These are phyloP conservation scores for Ectemnius lituratus DNA, from an alignment of 2,888 invertebrate species.

Conservation along the genomic window DNA sequence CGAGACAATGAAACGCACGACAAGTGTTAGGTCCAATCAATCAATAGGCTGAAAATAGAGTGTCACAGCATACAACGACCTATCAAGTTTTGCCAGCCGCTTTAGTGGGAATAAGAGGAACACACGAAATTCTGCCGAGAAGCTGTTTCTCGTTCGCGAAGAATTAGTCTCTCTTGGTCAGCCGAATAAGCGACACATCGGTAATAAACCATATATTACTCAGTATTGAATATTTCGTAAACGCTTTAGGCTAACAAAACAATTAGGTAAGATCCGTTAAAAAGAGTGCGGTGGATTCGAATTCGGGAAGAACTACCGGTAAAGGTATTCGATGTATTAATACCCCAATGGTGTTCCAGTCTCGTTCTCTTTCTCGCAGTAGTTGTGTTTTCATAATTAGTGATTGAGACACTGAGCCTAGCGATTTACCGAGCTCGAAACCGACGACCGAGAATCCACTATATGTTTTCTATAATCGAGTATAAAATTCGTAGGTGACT, in stretches of 20 bases:
- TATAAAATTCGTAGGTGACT: slow-evolving; percentile 51
- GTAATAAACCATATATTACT: slow-evolving; percentile 55
- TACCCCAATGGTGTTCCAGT: not conserved
- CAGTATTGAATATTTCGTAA: slow-evolving; percentile 65
- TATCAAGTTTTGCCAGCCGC: not conserved
- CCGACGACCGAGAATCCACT: slow-evolving; percentile 35
- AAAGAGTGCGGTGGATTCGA: slow-evolving; percentile 44
- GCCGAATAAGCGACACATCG: slow-evolving; percentile 25
- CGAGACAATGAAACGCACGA: no score
- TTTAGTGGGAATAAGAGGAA: slow-evolving; percentile 13
- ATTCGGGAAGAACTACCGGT: slow-evolving; percentile 30
- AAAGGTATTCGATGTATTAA: not conserved
- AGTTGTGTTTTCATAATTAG: not conserved
- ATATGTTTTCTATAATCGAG: slow-evolving; percentile 64
- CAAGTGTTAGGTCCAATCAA: no score
- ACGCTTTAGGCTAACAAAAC: slow-evolving; percentile 45
- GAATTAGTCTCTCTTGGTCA: slow-evolving; percentile 24
- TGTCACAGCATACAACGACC: not conserved
- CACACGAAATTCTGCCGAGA: slow-evolving; percentile 10
- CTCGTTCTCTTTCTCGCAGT: slow-evolving; percentile 4
- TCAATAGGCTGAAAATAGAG: no score
- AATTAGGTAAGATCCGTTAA: slow-evolving; percentile 27
- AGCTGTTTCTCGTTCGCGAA: slow-evolving; percentile 23
- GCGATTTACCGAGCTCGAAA: slow-evolving; percentile 44
- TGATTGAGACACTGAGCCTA: not conserved